A percentile compares a stretch with the other conserved stretches of the same genome.
Conservation (phyloP, 1,140 invertebrate species). For the Philopotamus ludificatus region DNA sequence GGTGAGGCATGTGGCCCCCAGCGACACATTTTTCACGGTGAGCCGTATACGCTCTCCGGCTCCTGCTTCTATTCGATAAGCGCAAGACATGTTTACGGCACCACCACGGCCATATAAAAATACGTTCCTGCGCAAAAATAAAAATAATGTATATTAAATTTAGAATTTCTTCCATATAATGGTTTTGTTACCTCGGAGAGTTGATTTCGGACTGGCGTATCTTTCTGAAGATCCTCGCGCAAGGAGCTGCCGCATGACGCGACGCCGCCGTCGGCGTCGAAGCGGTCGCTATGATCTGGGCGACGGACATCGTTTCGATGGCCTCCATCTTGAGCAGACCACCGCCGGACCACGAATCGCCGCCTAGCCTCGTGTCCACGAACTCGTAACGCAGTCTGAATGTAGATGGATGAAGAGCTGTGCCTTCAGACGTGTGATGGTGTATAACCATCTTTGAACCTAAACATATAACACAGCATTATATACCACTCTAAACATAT, state of each 20-base stretch:
- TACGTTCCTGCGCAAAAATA: conserved; percentile 59
- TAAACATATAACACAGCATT: conserved; percentile 19
- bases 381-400: conserved; percentile 79
- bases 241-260: conserved; percentile 58
- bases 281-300: conserved; percentile 43
- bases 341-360: conserved; percentile 62
- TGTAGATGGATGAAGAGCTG: conserved; percentile 65
- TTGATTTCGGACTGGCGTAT: conserved; percentile 41
- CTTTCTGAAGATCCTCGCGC: conserved; percentile 50
- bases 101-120: conserved; percentile 77
- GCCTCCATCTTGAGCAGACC: conserved; percentile 43
- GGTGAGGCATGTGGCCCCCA: conserved; percentile 69
- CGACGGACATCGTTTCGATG: conserved; percentile 38
- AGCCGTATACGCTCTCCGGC: conserved; percentile 64
- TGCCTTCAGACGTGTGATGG: conserved; percentile 61
- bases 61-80: conserved; percentile 71
- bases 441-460: conserved; percentile 48
- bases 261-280: conserved; percentile 57
- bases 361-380: conserved; percentile 74
- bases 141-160: conserved; percentile 1
- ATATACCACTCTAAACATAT: too few species aligned
- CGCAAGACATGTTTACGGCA: conserved; percentile 68
- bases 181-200: conserved; percentile 30
- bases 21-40: conserved; percentile 69
- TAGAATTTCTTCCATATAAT: conserved; percentile 1